Base-by-base conservation (phyloP, 2,797 vertebrate genomes). In the Fistularia commersonii region DNA sequence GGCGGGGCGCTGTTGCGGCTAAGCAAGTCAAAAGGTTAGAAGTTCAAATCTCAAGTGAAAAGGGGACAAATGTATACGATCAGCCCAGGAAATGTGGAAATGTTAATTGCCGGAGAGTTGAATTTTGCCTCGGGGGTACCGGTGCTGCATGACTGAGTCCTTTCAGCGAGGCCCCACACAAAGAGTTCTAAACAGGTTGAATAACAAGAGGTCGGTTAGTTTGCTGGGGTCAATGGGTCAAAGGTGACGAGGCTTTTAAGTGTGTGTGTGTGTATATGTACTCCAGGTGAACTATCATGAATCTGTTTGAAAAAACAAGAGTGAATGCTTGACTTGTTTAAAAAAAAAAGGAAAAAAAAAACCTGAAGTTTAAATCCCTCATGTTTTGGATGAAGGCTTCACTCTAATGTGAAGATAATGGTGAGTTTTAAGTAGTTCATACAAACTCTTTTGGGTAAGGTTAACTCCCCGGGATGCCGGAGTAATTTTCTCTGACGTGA, bases 161-260 rank as follows among this genome's bases (percentile, higher is more conserved):
- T 74, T 79, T 83, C 74, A 41, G 15, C 0, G 15, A 0, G 48
- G 37, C 37, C 31, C 48, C 48, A 51, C 49, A 51, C 49, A 75
- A 69, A 40, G 40, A 35, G 53, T 68, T 78, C 53, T 76, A 56
- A 81, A 72, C 73, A 45, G 51, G 51, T 64, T 72, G 70, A 81
- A 82, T 78, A 81, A 85, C 82, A 79, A 74, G 77, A 65, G 73
- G 72, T 78, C 77, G 72, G 72, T 76, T 82, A 41, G 49, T 51
- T 51, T 41, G 41, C 79, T 70, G 56, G 71, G 79, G 82, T 82
- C 49, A 33, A 11, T 8, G 13, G 39, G 37, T 32, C 77, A 76
- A 72, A 79, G 75, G 74, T 77, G 76, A 76, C 53, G 46, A 66
- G 45, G 67, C 66, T 73, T 73, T 33, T 34, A 32, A 15, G 40